Base-by-base conservation (phyloP, 2,797 vertebrate genomes). In the Melanotaenia parkinsoni region DNA sequence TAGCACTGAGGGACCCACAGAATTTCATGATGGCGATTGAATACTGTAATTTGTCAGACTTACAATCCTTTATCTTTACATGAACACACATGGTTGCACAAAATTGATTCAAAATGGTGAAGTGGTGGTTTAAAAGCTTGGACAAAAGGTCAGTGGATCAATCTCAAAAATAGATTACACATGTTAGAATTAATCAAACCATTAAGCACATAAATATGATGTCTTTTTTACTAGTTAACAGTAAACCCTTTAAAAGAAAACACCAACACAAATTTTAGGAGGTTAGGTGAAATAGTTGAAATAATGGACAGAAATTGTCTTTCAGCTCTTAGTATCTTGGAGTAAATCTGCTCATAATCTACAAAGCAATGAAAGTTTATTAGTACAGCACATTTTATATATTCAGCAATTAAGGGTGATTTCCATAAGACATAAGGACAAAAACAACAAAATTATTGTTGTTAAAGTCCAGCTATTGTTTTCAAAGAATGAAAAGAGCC, bases 91-190 rank as follows among this genome's bases (percentile, higher is more conserved):
- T 16, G 22, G 50, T 24, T 51, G 53, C 53, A 56, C 22, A 56
- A 4, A 56, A 56, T 56, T 56, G 53, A 56, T 56, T 56, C 53
- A 56, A 56, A 56, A 56, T 14, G 53, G 12, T 28, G 24, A 56
- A 30, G 4, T 14, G 5, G 24, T 16, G 53, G 12, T 56, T 56
- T 56, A 12, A 24, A 28, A 28, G 26, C 26, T 16, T 28, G 5
- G 26, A 28, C 26, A 56, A 56, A 56, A 30, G 53, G 53, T 56
- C 53, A 56, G 14, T 28, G 26, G 53, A 56, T 56, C 26, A 56
- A 26, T 56, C 26, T 28, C 13, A 56, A 16, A 56, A 56, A 56
- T 5, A 56, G 53, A 56, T 56, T 26, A 56, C 53, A 26, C 5
- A 28, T 16, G 26, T 56, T 30, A 16, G 28, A 56, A 56, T 56